phyloP scores from a whole-genome alignment of 2,113 vertebrate species.

The Rhinopomastus cyanomelas region DNA sequence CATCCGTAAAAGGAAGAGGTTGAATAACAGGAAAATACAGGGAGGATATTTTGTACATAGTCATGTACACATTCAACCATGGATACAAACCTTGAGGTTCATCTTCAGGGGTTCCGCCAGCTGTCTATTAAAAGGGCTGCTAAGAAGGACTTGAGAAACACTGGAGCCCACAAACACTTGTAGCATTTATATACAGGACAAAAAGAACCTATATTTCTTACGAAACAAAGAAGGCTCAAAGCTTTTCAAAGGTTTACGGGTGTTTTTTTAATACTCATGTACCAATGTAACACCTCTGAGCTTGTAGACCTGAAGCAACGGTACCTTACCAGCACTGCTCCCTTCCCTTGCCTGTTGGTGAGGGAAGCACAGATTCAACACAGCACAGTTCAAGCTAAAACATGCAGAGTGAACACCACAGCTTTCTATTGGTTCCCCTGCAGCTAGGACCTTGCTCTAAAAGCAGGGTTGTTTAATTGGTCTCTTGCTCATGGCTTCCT shows the following conservation, averaged over 20 bases:
- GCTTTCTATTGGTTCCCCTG: neutral
- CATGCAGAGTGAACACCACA: neutral
- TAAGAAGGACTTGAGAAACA: neutral
- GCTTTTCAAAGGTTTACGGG: neutral
- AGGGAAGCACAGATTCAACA: neutral
- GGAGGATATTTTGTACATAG: neutral
- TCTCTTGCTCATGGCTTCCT: neutral
- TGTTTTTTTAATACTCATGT: neutral
- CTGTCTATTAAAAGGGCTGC: neutral
- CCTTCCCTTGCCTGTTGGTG: rapidly evolving
- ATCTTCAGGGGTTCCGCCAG: neutral
- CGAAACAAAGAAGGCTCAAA: neutral
- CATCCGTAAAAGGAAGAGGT: rapidly evolving
- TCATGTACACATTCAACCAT: rapidly evolving
- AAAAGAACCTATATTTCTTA: neutral
- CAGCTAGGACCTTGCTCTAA: neutral
- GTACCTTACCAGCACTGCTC: rapidly evolving
- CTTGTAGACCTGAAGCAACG: neutral
- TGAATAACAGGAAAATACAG: neutral
- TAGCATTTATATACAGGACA: neutral
- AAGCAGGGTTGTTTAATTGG: neutral
- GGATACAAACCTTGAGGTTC: neutral
- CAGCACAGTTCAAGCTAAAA: neutral
- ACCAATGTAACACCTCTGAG: neutral
- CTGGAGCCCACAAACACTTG: neutral